Evolutionary conservation across 2,888 invertebrate species (phyloP).

Genomic region (Acronicta aceris): DNA sequence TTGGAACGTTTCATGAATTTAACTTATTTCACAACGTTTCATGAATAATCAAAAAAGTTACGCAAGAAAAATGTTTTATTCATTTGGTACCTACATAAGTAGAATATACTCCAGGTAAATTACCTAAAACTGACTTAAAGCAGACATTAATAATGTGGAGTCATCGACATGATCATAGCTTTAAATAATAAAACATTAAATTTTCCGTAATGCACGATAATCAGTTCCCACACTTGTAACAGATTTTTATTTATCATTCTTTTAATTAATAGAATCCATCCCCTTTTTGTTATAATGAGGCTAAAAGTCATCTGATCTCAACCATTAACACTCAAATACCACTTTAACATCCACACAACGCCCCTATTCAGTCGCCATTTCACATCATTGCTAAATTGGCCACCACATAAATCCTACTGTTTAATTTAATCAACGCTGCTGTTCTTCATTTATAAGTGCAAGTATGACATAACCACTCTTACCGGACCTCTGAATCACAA

Average conservation of each 20-base stretch:
- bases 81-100: too few species aligned
- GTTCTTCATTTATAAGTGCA: constrained; percentile 75
- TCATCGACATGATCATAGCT: too few species aligned
- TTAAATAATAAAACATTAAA: neutral
- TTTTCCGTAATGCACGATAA: constrained; percentile 3
- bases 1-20: too few species aligned
- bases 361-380: constrained; percentile 82
- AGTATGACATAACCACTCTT: constrained; percentile 64
- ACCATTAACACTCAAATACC: constrained; percentile 67
- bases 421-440: constrained; percentile 88
- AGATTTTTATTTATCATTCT: constrained; percentile 46
- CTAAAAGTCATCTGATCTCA: constrained; percentile 58
- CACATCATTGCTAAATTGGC: constrained; percentile 87
- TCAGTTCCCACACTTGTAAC: constrained; percentile 36
- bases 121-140: too few species aligned
- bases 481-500: constrained; percentile 63
- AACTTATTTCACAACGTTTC: too few species aligned
- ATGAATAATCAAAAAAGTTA: too few species aligned
- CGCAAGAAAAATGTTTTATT: too few species aligned
- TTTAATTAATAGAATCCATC: constrained; percentile 52
- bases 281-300: constrained; percentile 43
- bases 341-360: constrained; percentile 71
- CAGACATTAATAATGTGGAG: too few species aligned
- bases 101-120: too few species aligned
- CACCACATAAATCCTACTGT: constrained; percentile 83